Percentiles rank a stretch among this genome's conserved stretches.
Conservation (phyloP, 2,113 vertebrate genomes). For the Meriones unguiculatus region DNA sequence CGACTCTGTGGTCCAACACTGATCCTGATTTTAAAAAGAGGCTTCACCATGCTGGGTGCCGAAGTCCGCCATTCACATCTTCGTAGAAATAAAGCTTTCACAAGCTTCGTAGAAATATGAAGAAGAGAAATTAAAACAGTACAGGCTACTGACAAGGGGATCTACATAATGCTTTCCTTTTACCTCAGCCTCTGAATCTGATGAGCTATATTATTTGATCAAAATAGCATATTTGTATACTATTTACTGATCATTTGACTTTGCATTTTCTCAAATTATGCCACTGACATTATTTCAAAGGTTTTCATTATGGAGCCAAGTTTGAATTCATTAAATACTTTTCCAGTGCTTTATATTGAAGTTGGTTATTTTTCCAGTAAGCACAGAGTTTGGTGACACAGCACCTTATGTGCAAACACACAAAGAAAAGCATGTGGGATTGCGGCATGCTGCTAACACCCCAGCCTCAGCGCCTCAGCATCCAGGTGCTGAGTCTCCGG, state of each 20-base stretch:
- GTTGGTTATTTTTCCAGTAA: not conserved
- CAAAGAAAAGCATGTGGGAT: not conserved
- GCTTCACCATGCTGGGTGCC: accelerated
- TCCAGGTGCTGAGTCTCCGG: not conserved
- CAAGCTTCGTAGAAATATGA: not conserved
- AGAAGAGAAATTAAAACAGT: not conserved
- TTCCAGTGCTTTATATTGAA: not conserved
- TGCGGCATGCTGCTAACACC: not conserved
- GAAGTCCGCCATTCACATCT: not conserved
- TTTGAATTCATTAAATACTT: slow-evolving; percentile 14
- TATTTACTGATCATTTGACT: slow-evolving; percentile 1
- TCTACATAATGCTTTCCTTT: not conserved
- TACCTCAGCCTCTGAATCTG: not conserved
- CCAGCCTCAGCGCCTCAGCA: not conserved
- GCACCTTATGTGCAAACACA: not conserved
- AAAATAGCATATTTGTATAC: not conserved
- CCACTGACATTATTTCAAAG: not conserved
- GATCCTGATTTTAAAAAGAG: not conserved
- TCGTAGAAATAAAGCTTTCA: not conserved
- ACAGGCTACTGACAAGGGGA: not conserved
- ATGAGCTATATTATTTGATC: not conserved
- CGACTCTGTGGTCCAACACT: not conserved
- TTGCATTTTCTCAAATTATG: not conserved
- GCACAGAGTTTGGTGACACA: not conserved
- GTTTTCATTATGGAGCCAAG: not conserved